Conservation (phyloP, 37 sponge, comb jelly and placozoan species). For the Diacarnus erythraeanus region DNA sequence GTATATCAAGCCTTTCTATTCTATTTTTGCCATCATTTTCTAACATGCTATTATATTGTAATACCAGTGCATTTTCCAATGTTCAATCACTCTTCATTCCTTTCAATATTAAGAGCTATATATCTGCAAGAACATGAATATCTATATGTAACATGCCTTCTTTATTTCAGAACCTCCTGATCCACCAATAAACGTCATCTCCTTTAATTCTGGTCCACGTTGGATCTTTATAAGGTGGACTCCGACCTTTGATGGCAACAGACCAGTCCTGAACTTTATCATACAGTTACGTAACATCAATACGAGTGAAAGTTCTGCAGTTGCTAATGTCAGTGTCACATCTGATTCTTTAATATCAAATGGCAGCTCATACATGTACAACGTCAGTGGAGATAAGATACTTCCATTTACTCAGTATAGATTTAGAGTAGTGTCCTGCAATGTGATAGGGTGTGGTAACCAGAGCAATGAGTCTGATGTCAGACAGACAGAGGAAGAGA, state of each 20-base stretch:
- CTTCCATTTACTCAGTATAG: slow-evolving; percentile 54
- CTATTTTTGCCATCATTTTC: neutral
- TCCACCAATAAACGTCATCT: slow-evolving; percentile 27
- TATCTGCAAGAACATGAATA: neutral
- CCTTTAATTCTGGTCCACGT: slow-evolving; percentile 2
- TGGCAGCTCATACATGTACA: slow-evolving; percentile 7
- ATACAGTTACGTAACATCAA: slow-evolving; percentile 26
- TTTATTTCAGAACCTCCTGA: slow-evolving; percentile 73
- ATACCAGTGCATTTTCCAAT: no score
- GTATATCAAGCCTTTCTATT: neutral
- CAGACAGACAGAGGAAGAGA: slow-evolving; percentile 34
- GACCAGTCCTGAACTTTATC: slow-evolving; percentile 19
- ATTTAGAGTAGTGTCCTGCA: slow-evolving; percentile 52
- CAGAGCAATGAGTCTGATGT: slow-evolving; percentile 16
- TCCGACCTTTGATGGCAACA: slow-evolving; percentile 60
- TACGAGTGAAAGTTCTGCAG: neutral
- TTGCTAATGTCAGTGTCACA: neutral
- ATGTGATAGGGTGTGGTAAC: slow-evolving; percentile 53
- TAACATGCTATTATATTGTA: no score
- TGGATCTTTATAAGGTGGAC: slow-evolving; percentile 47
- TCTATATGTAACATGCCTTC: neutral
- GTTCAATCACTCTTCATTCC: no score
- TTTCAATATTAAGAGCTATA: no score
- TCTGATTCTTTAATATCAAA: neutral
- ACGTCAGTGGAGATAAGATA: slow-evolving; percentile 24